phyloP scores from a whole-genome alignment of 2,888 invertebrate genomes.

The Pyrrhosoma nymphula region DNA sequence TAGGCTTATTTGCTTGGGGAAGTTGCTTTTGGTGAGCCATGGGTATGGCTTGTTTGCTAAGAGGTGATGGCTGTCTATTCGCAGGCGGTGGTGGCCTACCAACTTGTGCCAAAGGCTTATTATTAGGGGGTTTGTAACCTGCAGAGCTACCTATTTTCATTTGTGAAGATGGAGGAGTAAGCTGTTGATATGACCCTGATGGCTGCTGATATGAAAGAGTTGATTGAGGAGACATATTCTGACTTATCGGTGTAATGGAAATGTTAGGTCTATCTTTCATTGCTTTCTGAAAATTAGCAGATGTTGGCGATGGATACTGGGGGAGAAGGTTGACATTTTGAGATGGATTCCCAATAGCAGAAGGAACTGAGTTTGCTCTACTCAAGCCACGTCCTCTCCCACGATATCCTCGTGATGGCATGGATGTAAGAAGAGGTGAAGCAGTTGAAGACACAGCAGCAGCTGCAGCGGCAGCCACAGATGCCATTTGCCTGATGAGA shows the following conservation, averaged over 20 bases:
- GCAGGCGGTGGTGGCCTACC: neutral
- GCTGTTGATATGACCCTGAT: neutral
- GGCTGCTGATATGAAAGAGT: conserved; percentile 35
- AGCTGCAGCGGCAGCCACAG: conserved; percentile 42
- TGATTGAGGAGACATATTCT: neutral
- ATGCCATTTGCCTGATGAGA: conserved; percentile 69
- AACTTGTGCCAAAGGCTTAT: neutral
- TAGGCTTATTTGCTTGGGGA: neutral
- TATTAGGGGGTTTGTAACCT: conserved; percentile 35
- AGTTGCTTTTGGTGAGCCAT: conserved; percentile 31
- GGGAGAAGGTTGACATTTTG: conserved; percentile 37
- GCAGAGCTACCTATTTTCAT: conserved; percentile 34
- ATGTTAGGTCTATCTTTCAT: conserved; percentile 68
- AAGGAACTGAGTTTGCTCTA: conserved; percentile 35
- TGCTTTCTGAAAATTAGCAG: conserved; percentile 57
- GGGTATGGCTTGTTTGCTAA: conserved; percentile 25
- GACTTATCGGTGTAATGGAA: conserved; percentile 66
- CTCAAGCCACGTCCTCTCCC: conserved; percentile 52
- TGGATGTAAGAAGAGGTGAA: neutral
- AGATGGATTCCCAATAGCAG: conserved; percentile 21
- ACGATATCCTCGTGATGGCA: conserved; percentile 27
- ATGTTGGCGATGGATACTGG: neutral
- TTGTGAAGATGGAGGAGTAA: conserved; percentile 12
- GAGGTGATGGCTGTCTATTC: conserved; percentile 9
- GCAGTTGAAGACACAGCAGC: conserved; percentile 17